Evolutionary conservation across 2,888 invertebrate genomes (phyloP), one percentile per base, ranked within the genome.

Genomic region (Tetranychus piercei): DNA sequence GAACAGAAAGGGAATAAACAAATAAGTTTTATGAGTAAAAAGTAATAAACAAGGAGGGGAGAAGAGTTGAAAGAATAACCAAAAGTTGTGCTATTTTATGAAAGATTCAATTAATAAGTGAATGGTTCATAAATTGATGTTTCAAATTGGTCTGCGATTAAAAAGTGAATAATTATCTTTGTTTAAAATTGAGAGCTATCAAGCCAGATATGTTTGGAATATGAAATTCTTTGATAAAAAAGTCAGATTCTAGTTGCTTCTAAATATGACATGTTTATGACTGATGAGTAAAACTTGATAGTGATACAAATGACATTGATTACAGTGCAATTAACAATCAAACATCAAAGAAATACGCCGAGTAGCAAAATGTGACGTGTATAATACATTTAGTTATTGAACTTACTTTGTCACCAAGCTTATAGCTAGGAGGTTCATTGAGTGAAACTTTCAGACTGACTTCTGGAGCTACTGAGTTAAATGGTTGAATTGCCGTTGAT

Each of bases 381-480:
- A 1, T n/a, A n/a, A n/a, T n/a, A n/a, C n/a, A n/a, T n/a, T n/a
- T 45, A 45, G 45, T 11, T 45, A 1, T 23, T 34, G 77, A 87
- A 80, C 76, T 73, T 78, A 84, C 83, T 80, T 81, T 81, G 72
- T 85, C 82, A 72, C 84, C 85, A 22, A 82, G 77, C 82, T 88
- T 88, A 85, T 99, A 99, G 8, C 83, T 84, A 0, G 96, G 97
- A 43, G 94, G 89, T 0, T 89, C 82, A 2, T 90, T 87, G 77
- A 97, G 85, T 79, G 86, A 85, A 55, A 92, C 85, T 79, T 88
- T 87, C 78, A 93, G 87, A 82, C 90, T 86, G 1, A 91, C 88
- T n/a, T 81, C 81, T 0, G 91, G 90, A 0, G 89, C 90, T 15
- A 73, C 73, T 15, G 72, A 34, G 5, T 64, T 55, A 0, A 72